Evolutionary conservation across 2,113 vertebrate species (phyloP), one percentile per base, ranked within the genome.

Genomic region (Bagarius yarrelli): DNA sequence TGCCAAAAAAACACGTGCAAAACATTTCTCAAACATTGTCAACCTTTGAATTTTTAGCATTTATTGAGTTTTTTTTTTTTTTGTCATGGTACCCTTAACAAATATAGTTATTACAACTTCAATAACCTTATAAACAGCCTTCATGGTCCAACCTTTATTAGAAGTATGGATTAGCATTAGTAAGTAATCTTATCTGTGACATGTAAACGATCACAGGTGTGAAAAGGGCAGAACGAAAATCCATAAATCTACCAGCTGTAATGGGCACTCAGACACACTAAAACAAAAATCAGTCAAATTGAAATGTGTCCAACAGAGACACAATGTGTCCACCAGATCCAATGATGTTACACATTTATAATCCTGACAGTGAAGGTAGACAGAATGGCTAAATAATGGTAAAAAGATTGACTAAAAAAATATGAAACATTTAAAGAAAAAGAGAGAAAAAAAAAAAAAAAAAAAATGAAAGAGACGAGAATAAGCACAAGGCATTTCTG

Each of bases 71-170:
- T 6, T 19, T 52, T 5, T 50, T 52, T 85, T 84, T 77, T 85
- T 82, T 85, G 81, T 85, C 86, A 89, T 82, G 76, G 82, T 76
- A 85, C 70, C 85, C 84, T 85, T 85, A 44, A 15, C 36, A 27
- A 76, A 79, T 53, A 74, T 57, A 69, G 56, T 52, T 74, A 19
- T 11, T 52, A 75, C 71, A 83, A 15, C 27, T 52, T 59, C 30
- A 75, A 30, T 40, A 6, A 32, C 5, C 71, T 80, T 25, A 71
- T 40, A 32, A 64, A 56, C 50, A 81, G 50, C 34, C 8, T 75
- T 34, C 30, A 67, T 8, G 53, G 4, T 34, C 16, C 44, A 52
- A 53, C 13, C 61, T 23, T 59, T 44, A 44, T 16, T 57, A 2
- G 40, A 47, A 1, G 50, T 34, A 52, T 61, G 25, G 56, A 63